phyloP scores from a whole-genome alignment of 2,113 vertebrate genomes.

The Eretmochelys imbricata region DNA sequence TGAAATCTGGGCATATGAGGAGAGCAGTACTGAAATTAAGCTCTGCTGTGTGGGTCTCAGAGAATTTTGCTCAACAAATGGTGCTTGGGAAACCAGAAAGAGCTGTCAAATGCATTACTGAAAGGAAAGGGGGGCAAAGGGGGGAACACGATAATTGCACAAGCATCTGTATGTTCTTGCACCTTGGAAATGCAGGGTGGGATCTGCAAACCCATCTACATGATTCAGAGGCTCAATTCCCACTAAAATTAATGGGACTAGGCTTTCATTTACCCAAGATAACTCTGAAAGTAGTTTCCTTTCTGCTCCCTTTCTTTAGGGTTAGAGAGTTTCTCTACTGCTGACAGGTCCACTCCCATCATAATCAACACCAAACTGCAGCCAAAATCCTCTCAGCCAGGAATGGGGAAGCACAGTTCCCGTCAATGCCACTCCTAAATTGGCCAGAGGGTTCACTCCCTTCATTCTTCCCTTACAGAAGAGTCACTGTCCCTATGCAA shows the following conservation, averaged over 20 bases:
- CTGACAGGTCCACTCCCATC: not conserved
- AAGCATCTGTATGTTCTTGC: not conserved
- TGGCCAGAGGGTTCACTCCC: not conserved
- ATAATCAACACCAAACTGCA: not conserved
- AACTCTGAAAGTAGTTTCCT: not conserved
- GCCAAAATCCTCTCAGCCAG: not conserved
- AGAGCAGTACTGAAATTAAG: not conserved
- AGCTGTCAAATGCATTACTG: not conserved
- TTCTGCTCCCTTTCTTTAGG: not conserved
- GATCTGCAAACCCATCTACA: not conserved
- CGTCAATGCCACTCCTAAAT: not conserved
- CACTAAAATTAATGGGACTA: not conserved
- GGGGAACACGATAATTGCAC: not conserved
- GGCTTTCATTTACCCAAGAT: not conserved
- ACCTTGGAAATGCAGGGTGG: not conserved
- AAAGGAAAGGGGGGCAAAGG: not conserved
- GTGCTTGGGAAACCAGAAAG: not conserved
- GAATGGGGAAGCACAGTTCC: not conserved
- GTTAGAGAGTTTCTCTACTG: not conserved
- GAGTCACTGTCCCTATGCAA: not conserved
- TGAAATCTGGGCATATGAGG: rapidly evolving
- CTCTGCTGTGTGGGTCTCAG: not conserved
- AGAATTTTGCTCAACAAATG: not conserved
- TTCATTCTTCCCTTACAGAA: not conserved
- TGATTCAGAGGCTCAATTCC: not conserved